phyloP scores from a whole-genome alignment of 2,888 invertebrate genomes.

The Nipponacmea schrenckii region DNA sequence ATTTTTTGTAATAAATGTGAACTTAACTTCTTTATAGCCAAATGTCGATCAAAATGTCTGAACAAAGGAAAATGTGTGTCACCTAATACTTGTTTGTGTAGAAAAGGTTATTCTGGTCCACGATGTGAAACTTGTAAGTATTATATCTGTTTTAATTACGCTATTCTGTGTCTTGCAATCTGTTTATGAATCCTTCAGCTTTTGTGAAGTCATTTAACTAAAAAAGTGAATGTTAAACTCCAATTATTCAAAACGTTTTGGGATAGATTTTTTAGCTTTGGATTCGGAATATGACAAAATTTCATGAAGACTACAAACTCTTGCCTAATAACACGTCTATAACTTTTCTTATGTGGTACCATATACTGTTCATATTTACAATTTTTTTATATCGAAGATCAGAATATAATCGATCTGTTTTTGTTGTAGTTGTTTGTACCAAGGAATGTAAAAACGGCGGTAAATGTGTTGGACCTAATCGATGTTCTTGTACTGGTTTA shows the following conservation, averaged over 20 bases:
- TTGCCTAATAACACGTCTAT: conserved; percentile 41
- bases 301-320: too few relatives aligned
- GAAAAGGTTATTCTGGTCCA: conserved; percentile 61
- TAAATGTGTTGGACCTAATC: conserved; percentile 54
- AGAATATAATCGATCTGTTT: neutral
- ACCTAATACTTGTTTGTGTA: conserved; percentile 82
- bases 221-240: too few relatives aligned
- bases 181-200: neutral
- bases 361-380: conserved; percentile 48
- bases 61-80: conserved; percentile 86
- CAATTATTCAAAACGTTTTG: too few relatives aligned
- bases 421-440: conserved; percentile 78
- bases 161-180: too few relatives aligned
- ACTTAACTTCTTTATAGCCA: conserved; percentile 71
- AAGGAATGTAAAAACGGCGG: conserved; percentile 61
- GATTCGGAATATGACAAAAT: too few relatives aligned
- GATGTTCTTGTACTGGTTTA: conserved; percentile 52
- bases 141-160: too few relatives aligned
- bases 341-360: conserved; percentile 47
- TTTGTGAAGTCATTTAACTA: too few relatives aligned
- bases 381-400: conserved; percentile 10
- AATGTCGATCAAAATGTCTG: conserved; percentile 80
- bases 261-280: too few relatives aligned
- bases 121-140: conserved; percentile 57
- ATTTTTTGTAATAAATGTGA: too few relatives aligned